Percentiles rank a stretch among this genome's conserved stretches.
phyloP scores from a whole-genome alignment of 2,888 invertebrate genomes.

The Euzophera pinguis region DNA sequence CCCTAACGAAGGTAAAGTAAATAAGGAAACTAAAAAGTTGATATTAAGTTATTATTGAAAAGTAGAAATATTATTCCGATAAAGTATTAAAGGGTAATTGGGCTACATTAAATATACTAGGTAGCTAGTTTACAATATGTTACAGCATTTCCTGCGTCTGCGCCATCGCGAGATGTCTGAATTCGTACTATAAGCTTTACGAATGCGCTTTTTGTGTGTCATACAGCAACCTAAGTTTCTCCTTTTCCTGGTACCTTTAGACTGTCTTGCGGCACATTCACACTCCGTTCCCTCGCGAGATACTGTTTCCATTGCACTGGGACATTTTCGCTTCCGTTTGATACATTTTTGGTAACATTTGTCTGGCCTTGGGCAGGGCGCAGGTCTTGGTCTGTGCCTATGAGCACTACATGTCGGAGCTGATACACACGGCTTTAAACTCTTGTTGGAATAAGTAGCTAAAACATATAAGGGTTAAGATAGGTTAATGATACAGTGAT shows the following conservation, averaged over 20 bases:
- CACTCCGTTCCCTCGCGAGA: conserved; percentile 45
- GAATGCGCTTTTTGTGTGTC: conserved; percentile 45
- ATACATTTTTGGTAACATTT: conserved; percentile 56
- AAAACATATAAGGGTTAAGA: conserved; percentile 22
- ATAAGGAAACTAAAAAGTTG: too few relatives aligned
- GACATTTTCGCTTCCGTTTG: conserved; percentile 49
- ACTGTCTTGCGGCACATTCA: conserved; percentile 47
- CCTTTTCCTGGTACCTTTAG: conserved; percentile 39
- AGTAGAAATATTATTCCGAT: too few relatives aligned
- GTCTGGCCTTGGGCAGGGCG: conserved; percentile 60
- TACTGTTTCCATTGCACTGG: conserved; percentile 54
- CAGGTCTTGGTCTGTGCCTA: conserved; percentile 54
- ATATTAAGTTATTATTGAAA: too few relatives aligned
- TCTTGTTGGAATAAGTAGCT: conserved; percentile 46
- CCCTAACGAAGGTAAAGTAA: too few relatives aligned
- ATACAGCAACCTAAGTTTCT: conserved; percentile 29
- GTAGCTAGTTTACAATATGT: background rate
- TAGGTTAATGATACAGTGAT: background rate
- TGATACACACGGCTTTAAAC: conserved; percentile 59
- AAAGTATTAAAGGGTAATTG: background rate
- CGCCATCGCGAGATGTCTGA: conserved; percentile 51
- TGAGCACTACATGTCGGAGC: conserved; percentile 60
- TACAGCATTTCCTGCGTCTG: conserved; percentile 40
- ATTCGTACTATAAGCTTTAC: conserved; percentile 39
- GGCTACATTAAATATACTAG: background rate